Conservation (phyloP, 2,113 vertebrate genomes). For the Heterotis niloticus region DNA sequence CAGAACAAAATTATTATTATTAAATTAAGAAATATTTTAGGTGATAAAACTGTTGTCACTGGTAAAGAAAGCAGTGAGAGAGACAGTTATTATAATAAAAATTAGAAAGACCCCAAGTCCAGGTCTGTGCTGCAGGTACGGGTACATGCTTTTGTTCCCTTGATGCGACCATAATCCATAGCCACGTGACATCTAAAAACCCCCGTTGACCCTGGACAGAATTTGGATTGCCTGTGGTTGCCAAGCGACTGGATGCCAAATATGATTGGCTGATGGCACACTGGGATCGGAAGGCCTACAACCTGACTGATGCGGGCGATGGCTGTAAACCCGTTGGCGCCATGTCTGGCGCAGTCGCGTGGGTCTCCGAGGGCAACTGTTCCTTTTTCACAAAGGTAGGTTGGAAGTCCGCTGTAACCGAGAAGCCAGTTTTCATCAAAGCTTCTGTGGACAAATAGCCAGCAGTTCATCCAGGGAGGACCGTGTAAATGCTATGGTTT, state of each 20-base stretch:
- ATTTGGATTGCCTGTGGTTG: conserved; percentile 55
- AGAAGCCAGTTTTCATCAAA: too few species aligned
- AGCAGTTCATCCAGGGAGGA: too few species aligned
- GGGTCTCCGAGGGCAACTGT: conserved; percentile 66
- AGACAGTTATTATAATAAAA: neutral
- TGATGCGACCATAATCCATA: neutral
- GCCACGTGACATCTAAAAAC: neutral
- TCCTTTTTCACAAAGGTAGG: conserved; percentile 69
- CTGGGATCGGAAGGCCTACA: conserved; percentile 46
- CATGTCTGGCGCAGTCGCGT: conserved; percentile 57
- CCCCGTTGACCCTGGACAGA: conserved; percentile 39
- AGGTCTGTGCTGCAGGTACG: too few species aligned
- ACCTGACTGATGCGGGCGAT: conserved; percentile 55
- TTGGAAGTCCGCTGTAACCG: neutral
- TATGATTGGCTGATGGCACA: conserved; percentile 63
- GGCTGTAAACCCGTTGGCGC: conserved; percentile 52
- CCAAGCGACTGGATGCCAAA: conserved; percentile 65
- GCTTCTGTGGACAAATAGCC: too few species aligned
- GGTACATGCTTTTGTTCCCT: neutral
- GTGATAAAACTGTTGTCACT: too few species aligned
- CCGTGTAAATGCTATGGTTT: too few species aligned
- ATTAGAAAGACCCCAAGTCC: too few species aligned
- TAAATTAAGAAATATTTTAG: too few species aligned
- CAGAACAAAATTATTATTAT: too few species aligned
- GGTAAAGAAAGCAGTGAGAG: neutral